Evolutionary conservation across 2,113 vertebrate species (phyloP), one percentile per base, ranked within the genome.

Genomic region (Alosa alosa): DNA sequence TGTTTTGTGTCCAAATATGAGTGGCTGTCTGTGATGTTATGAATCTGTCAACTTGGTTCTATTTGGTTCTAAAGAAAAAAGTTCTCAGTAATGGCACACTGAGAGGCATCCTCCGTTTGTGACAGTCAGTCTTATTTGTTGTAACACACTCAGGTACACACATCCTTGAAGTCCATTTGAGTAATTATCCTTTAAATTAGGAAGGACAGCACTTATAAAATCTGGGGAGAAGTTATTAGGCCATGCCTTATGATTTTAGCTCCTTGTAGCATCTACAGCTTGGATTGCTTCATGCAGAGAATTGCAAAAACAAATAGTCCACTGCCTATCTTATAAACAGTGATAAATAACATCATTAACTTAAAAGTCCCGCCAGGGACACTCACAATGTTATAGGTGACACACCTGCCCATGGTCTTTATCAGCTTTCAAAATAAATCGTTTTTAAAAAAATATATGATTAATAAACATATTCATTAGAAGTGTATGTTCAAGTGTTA

Each of bases 111-210:
- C 55, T 60, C 55, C 22, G 55, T 60, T 22, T 20, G 55, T 6
- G 1, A 22, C 55, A 6, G 47, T 11, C 60, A n/a, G 68, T 39
- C 1, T 2, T 15, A 36, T 78, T 39, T 41, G 31, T 39, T 41
- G 31, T 17, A 15, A 5, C 31, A 15, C 72, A 78, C 72, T 36
- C 11, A 5, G 36, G 72, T 11, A 78, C 10, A 39, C 72, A 13
- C 13, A 39, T 36, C 72, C 11, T 36, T 78, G 36, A 78, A 17
- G 72, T 36, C 72, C 25, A 39, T 39, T 39, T 36, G 31, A 78
- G 72, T 78, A 31, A 36, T 78, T 78, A 78, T 36, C 72, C 72
- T 78, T 78, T 41, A 78, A 41, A 78, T 78, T 36, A 17, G 72
- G 31, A 39, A 39, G 72, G 72, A 78, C 36, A 11, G 36, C 11